Evolutionary conservation across 2,888 invertebrate genomes (phyloP).

Genomic region (Rhyacophila evoluta): DNA sequence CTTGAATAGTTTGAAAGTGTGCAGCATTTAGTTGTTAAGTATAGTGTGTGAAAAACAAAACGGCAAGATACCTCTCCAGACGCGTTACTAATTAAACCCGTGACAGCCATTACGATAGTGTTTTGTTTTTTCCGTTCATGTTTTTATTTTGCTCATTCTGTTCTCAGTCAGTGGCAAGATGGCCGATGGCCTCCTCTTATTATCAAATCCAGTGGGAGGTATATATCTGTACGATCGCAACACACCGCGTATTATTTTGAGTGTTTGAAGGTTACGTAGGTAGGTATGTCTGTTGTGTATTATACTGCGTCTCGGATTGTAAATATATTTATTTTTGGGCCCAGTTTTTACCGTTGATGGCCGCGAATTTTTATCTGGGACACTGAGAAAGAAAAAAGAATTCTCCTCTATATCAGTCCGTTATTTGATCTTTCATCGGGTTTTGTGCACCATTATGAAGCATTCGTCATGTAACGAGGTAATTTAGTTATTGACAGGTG

Average conservation of each 20-base stretch:
- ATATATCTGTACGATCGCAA: slow-evolving; percentile 10
- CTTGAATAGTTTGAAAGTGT: neutral
- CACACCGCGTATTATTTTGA: slow-evolving; percentile 19
- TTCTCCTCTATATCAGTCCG: neutral
- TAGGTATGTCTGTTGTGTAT: neutral
- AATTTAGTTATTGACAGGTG: too few species aligned
- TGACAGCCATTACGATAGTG: neutral
- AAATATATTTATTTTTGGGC: slow-evolving; percentile 24
- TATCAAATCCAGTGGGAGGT: slow-evolving; percentile 22
- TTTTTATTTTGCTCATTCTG: neutral
- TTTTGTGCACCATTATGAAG: too few species aligned
- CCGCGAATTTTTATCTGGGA: slow-evolving; percentile 6
- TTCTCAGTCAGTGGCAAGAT: neutral
- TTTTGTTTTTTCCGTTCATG: slow-evolving; percentile 4
- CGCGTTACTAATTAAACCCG: neutral
- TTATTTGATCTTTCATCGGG: too few species aligned
- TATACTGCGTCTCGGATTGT: slow-evolving; percentile 34
- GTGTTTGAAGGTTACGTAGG: slow-evolving; percentile 11
- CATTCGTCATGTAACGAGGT: too few species aligned
- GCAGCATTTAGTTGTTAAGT: too few species aligned
- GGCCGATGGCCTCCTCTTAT: slow-evolving; percentile 22
- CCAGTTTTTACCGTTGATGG: slow-evolving; percentile 36
- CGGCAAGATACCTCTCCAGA: neutral
- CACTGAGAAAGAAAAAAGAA: neutral
- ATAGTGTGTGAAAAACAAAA: too few species aligned